Conservation (phyloP, 2,888 invertebrate genomes). For the Mimumesa dahlbomi region DNA sequence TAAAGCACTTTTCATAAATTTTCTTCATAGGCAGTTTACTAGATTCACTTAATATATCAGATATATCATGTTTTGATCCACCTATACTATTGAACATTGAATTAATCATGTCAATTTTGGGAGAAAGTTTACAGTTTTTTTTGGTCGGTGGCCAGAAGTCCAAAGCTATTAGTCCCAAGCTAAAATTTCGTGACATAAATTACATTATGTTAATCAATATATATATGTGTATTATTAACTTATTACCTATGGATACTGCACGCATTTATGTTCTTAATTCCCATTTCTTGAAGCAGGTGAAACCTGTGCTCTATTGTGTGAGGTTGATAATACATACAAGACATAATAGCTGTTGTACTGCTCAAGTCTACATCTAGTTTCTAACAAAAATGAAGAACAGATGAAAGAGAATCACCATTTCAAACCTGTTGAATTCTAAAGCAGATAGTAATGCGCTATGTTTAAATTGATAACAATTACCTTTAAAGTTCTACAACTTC, state of each 20-base stretch:
- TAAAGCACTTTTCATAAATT: constrained; percentile 22
- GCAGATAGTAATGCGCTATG: too few species aligned
- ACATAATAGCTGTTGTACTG: background rate
- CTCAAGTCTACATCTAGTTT: background rate
- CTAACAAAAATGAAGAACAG: constrained; percentile 4
- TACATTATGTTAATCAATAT: background rate
- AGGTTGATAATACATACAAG: background rate
- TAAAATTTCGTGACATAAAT: constrained; percentile 4
- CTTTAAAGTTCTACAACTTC: too few species aligned
- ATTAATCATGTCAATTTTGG: too few species aligned
- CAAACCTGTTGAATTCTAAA: too few species aligned
- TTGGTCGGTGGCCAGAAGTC: too few species aligned
- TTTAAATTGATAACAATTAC: too few species aligned
- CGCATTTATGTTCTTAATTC: constrained; percentile 46
- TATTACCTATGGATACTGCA: constrained; percentile 52
- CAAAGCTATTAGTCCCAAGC: too few species aligned
- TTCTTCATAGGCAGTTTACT: background rate
- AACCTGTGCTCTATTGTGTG: constrained; percentile 59
- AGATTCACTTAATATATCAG: background rate
- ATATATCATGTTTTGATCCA: too few species aligned
- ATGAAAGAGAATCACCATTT: background rate
- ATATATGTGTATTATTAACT: constrained; percentile 67
- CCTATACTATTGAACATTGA: too few species aligned
- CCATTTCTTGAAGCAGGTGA: constrained; percentile 68
- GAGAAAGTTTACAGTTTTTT: too few species aligned